phyloP scores from a whole-genome alignment of 2,113 vertebrate species.

The Oceanodroma tethys region DNA sequence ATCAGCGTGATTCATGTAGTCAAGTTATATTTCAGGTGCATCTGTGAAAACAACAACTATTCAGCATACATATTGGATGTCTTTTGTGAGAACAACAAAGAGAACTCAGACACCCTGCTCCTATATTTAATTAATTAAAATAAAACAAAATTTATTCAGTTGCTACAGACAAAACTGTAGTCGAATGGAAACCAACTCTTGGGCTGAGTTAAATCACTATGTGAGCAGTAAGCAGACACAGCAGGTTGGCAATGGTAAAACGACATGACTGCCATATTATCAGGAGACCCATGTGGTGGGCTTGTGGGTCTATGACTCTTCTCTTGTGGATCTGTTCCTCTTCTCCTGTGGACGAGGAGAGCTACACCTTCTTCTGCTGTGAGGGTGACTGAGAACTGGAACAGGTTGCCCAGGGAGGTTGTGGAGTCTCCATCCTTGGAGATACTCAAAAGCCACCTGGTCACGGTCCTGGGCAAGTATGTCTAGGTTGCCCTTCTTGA shows the following conservation, averaged over 20 bases:
- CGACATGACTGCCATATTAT: neutral
- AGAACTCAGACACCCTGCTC: neutral
- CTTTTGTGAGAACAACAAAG: constrained; percentile 12
- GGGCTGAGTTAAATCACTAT: neutral
- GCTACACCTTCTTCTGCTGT: neutral
- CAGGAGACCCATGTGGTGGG: neutral
- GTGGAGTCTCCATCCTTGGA: neutral
- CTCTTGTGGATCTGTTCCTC: neutral
- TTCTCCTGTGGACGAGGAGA: neutral
- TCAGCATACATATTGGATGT: neutral
- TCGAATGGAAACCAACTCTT: neutral
- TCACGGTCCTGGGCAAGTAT: neutral
- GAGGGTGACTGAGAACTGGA: neutral
- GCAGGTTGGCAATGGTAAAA: neutral
- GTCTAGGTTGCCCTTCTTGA: neutral
- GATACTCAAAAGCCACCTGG: neutral
- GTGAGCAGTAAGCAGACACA: neutral
- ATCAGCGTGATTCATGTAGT: neutral
- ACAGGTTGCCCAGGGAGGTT: neutral
- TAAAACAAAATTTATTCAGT: neutral
- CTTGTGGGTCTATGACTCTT: neutral
- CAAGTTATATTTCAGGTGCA: neutral
- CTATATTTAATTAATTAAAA: neutral
- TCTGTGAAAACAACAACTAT: neutral
- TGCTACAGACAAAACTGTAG: neutral